phyloP scores from a whole-genome alignment of 2,888 invertebrate genomes.

The Allolobophora icterica region DNA sequence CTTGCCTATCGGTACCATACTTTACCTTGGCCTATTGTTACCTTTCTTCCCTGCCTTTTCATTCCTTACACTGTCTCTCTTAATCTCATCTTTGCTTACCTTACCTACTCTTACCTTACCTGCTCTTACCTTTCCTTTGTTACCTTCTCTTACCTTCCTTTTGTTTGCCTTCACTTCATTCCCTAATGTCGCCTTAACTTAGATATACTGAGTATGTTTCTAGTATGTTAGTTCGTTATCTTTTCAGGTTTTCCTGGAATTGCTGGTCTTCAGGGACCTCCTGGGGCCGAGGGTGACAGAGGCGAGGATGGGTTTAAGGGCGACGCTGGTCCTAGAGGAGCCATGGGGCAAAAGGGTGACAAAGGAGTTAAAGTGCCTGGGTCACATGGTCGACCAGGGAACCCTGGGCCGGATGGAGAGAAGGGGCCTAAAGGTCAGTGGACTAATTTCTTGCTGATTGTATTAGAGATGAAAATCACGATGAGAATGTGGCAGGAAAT shows the following conservation, averaged over 20 bases:
- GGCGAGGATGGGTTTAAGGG: conserved; percentile 9
- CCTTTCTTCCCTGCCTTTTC: too few species aligned
- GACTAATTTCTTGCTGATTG: not conserved
- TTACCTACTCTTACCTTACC: too few species aligned
- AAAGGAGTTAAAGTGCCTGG: conserved; percentile 25
- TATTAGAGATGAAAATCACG: not conserved
- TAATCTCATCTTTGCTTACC: too few species aligned
- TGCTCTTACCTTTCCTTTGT: not conserved
- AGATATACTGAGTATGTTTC: not conserved
- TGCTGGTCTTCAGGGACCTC: not conserved
- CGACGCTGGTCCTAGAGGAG: not conserved
- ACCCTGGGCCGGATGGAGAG: not conserved
- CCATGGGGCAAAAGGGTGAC: not conserved
- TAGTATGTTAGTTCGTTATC: too few species aligned
- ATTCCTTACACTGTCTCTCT: too few species aligned
- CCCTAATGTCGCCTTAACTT: not conserved
- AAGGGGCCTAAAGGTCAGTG: not conserved
- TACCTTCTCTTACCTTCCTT: not conserved
- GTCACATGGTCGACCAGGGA: not conserved
- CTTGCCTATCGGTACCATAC: too few species aligned
- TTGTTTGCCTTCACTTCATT: not conserved
- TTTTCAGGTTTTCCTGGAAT: not conserved
- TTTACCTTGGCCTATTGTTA: too few species aligned
- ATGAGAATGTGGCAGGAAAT: not conserved
- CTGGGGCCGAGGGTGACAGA: not conserved